Percentiles rank a stretch among this genome's conserved stretches.
Evolutionary conservation across 2,113 vertebrate genomes (phyloP).

Genomic region (Microcebus lehilahytsara): DNA sequence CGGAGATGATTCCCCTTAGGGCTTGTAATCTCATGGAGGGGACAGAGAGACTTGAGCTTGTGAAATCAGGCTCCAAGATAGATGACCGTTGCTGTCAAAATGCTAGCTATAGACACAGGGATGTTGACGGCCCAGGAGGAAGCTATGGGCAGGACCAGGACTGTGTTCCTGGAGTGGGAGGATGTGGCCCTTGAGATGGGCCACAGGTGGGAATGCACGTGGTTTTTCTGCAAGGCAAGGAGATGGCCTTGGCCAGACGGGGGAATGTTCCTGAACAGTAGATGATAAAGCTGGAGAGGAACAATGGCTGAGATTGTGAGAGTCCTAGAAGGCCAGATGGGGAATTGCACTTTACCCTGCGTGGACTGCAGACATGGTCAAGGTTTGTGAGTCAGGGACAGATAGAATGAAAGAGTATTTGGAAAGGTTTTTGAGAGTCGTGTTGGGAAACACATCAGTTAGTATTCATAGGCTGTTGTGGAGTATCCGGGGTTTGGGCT

Average conservation of each 20-base stretch:
- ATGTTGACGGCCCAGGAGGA: neutral
- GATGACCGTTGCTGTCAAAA: neutral
- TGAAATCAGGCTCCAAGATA: neutral
- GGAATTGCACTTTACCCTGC: neutral
- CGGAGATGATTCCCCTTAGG: neutral
- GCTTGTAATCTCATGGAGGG: neutral
- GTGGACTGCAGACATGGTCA: neutral
- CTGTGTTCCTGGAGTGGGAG: neutral
- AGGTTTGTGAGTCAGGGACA: neutral
- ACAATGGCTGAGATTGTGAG: constrained; percentile 20
- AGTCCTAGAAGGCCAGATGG: constrained; percentile 50
- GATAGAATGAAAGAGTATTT: neutral
- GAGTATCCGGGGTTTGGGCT: neutral
- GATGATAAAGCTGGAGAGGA: constrained; percentile 27
- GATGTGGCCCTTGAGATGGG: neutral
- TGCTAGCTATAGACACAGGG: neutral
- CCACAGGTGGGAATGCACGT: neutral
- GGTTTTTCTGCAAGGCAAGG: neutral
- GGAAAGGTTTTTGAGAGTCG: neutral
- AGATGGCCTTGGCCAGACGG: neutral
- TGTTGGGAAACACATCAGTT: neutral
- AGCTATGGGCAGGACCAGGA: neutral
- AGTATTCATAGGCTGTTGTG: neutral
- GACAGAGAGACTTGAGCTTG: neutral
- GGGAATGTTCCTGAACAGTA: neutral